These are phyloP conservation scores for Limosa lapponica DNA, from an alignment of 2,797 vertebrate species.

Conservation along the genomic window DNA sequence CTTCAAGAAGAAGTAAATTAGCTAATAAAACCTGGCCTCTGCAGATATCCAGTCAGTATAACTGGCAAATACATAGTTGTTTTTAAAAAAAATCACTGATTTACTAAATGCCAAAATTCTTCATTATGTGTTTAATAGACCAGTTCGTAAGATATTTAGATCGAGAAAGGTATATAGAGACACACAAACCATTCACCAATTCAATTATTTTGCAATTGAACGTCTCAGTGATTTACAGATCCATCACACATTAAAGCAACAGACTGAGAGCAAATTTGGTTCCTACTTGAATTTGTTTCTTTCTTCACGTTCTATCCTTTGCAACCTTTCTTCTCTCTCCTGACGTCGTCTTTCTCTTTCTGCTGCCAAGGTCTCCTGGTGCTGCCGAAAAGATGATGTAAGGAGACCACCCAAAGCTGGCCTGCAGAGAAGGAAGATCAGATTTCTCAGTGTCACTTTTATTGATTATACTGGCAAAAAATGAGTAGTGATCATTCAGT, in stretches of 20 bases:
- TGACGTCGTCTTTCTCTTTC: conserved; percentile 91
- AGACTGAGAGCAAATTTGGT: neutral
- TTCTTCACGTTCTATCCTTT: conserved; percentile 94
- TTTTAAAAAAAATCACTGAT: neutral
- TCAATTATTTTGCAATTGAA: neutral
- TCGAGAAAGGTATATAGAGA: neutral
- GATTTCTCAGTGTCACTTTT: conserved; percentile 46
- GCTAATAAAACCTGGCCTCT: neutral
- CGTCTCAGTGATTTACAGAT: neutral
- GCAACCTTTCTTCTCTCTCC: conserved; percentile 94
- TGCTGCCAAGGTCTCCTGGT: conserved; percentile 92
- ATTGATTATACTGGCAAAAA: conserved; percentile 58
- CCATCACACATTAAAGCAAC: neutral
- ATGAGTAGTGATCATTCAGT: neutral
- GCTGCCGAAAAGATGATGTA: conserved; percentile 93
- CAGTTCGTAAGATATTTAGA: neutral
- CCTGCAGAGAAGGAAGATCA: conserved; percentile 73
- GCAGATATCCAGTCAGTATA: neutral
- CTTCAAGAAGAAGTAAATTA: neutral
- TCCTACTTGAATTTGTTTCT: conserved; percentile 94
- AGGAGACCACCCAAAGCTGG: conserved; percentile 86
- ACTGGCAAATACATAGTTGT: neutral
- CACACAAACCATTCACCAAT: neutral
- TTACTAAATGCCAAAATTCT: neutral
- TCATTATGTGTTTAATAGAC: neutral